These are phyloP conservation scores for Brachionichthys hirsutus DNA, from an alignment of 2,113 vertebrate species.

Conservation along the genomic window DNA sequence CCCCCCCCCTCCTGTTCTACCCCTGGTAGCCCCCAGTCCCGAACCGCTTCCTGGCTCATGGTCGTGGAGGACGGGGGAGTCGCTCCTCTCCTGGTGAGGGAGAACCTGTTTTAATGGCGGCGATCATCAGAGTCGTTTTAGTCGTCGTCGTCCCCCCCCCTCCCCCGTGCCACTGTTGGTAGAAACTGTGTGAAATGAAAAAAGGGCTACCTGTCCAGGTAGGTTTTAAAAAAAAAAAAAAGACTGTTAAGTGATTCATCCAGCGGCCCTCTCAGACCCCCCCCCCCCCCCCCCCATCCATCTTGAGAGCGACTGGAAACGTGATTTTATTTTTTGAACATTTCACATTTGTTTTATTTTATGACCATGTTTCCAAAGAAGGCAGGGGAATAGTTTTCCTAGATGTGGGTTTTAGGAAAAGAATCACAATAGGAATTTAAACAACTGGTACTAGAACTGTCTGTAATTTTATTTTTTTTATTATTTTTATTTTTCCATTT, in stretches of 20 bases:
- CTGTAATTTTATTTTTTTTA: too few relatives aligned
- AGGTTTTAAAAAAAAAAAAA: constrained; percentile 44
- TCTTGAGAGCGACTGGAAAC: constrained; percentile 51
- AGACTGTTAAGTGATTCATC: constrained; percentile 45
- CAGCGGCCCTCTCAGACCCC: constrained; percentile 48
- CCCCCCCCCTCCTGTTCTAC: too few relatives aligned
- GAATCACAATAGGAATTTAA: constrained; percentile 74
- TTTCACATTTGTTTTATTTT: constrained; percentile 11
- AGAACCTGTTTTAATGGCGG: constrained; percentile 42
- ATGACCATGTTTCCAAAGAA: constrained; percentile 66
- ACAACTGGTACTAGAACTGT: constrained; percentile 75
- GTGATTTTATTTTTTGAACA: constrained; percentile 14
- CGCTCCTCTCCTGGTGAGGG: constrained; percentile 32
- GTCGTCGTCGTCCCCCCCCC: constrained; percentile 9
- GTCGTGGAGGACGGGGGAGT: constrained; percentile 2
- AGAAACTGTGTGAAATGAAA: constrained; percentile 44
- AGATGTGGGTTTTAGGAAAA: constrained; percentile 72
- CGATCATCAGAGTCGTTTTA: constrained; percentile 31
- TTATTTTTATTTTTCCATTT: constrained; percentile 72
- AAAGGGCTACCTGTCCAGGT: constrained; percentile 56
- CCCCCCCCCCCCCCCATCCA: constrained; percentile 29
- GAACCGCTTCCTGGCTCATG: constrained; percentile 12
- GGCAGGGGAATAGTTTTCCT: constrained; percentile 68
- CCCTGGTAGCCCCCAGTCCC: constrained; percentile 33
- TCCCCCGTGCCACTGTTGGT: constrained; percentile 38